Base-by-base conservation (phyloP, 2,888 invertebrate genomes). In the Priocnemis perturbator region DNA sequence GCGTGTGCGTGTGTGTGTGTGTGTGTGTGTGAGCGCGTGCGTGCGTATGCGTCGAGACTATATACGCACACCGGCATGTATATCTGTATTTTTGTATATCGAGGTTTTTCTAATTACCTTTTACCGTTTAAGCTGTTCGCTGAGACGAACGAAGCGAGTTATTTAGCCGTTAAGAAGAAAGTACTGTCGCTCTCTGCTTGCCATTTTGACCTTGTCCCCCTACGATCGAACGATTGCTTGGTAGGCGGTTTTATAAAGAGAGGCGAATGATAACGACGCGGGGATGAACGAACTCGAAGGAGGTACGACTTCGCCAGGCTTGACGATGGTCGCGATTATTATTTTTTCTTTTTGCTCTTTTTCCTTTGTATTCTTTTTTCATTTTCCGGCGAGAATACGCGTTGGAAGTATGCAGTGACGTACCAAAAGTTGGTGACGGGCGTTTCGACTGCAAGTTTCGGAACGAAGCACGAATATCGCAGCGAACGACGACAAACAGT, bases 71-170 rank as follows among this genome's bases (percentile, higher is more conserved):
- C 50, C 23, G 55, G 55, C 72, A 72, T 70, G 73, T 77, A 80
- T 80, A 84, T 77, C 81, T 83, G 85, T 87, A 87, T 88, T 88
- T 88, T 88, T 88, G 84, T 88, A 88, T 83, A 86, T 85, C 81
- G 80, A 85, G 80, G 81, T 84, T 80, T 86, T 88, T 86, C 82
- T 85, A 85, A 85, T 83, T 79, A 76, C 74, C 82, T 37, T 37
- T 37, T 86, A 85, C 76, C 76, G 74, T 79, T 79, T 81, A 82
- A 83, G 81, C 79, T 81, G 81, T 82, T 81, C 76, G 75, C 79
- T 81, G 79, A 78, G 76, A 81, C 69, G 76, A 83, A 70, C 58
- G 65, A 67, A 67, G 68, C 73, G 73, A 73, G 73, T 26, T 75
- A 78, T 81, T 69, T 82, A 79, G 81, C 81, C 79, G 79, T 78